These are phyloP conservation scores for Zaprionus ornatus DNA, from an alignment of 1,140 invertebrate genomes.

Conservation along the genomic window DNA sequence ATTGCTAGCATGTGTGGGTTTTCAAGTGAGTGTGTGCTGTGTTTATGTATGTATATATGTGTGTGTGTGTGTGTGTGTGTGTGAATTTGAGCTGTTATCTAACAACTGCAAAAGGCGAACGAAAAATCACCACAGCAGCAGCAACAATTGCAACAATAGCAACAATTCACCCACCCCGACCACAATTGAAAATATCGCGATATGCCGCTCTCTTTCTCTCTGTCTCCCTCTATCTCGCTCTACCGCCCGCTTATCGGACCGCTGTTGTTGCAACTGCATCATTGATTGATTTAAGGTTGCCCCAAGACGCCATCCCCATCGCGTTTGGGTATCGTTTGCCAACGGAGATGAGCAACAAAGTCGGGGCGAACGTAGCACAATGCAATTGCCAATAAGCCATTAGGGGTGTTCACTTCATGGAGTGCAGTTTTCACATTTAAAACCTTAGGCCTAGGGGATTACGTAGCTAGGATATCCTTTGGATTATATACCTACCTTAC, in stretches of 20 bases:
- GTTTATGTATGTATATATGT: background rate
- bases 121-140: constrained; percentile 37
- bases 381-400: constrained; percentile 36
- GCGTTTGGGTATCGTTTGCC: constrained; percentile 51
- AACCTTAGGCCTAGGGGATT: background rate
- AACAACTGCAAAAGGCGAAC: constrained; percentile 46
- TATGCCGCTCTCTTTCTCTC: background rate
- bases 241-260: constrained; percentile 57
- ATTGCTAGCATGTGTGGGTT: background rate
- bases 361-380: constrained; percentile 2
- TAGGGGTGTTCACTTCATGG: constrained; percentile 27
- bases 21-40: background rate
- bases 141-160: constrained; percentile 29
- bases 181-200: constrained; percentile 34
- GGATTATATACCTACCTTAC: too few species aligned
- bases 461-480: background rate
- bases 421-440: background rate
- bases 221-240: background rate
- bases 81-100: constrained; percentile 37
- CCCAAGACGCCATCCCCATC: constrained; percentile 58
- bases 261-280: constrained; percentile 38
- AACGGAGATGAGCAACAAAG: constrained; percentile 39
- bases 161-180: background rate
- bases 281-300: constrained; percentile 80
- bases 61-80: background rate